These are phyloP conservation scores for Quiscalus mexicanus DNA, from an alignment of 2,113 vertebrate genomes.

Conservation along the genomic window DNA sequence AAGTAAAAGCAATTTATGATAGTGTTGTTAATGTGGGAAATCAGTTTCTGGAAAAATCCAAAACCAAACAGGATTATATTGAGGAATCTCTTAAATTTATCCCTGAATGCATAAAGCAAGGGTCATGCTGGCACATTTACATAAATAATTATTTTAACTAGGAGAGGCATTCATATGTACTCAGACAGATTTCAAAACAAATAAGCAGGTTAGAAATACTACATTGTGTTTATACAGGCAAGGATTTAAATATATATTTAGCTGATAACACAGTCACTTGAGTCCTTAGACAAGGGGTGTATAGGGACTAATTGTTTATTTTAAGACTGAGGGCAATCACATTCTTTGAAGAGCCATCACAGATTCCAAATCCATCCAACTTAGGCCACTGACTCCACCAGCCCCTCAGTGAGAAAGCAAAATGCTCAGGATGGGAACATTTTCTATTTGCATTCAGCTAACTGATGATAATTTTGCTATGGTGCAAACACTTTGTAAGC, in stretches of 20 bases:
- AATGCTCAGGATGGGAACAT: neutral
- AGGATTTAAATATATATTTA: neutral
- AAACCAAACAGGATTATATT: no score
- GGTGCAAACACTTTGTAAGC: neutral
- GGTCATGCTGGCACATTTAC: no score
- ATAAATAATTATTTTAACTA: no score
- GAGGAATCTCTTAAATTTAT: no score
- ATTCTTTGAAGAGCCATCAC: neutral
- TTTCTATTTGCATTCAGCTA: neutral
- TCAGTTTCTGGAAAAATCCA: no score
- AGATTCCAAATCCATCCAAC: neutral
- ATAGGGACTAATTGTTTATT: neutral
- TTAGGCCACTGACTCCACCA: neutral
- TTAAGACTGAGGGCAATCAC: neutral
- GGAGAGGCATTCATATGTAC: no score
- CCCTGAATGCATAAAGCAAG: no score
- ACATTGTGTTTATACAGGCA: neutral
- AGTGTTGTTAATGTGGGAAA: no score
- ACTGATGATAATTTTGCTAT: fast-evolving
- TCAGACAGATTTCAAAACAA: neutral
- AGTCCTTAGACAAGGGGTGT: neutral
- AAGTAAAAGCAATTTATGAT: no score
- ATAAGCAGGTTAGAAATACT: neutral
- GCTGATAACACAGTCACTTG: neutral
- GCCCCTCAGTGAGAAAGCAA: neutral